These are phyloP conservation scores for Listronotus bonariensis DNA, from an alignment of 1,140 invertebrate species.

Conservation along the genomic window DNA sequence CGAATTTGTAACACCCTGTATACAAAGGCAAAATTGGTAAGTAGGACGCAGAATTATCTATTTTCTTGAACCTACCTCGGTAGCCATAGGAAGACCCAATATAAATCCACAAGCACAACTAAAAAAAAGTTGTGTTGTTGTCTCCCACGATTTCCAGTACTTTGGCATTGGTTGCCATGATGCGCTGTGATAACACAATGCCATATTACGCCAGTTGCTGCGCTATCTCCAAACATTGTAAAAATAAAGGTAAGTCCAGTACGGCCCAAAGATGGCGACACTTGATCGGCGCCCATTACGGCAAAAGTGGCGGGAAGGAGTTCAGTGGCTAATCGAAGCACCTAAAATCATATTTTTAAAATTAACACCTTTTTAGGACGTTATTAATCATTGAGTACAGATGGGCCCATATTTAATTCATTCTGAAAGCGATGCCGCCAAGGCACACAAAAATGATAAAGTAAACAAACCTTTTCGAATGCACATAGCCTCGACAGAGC, in stretches of 20 bases:
- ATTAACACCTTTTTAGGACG: no score
- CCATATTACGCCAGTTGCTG: constrained; percentile 71
- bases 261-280: constrained; percentile 86
- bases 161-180: constrained; percentile 76
- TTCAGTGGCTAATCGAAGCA: constrained; percentile 79
- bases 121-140: constrained; percentile 85
- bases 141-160: constrained; percentile 76
- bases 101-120: constrained; percentile 82
- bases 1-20: no score
- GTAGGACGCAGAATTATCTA: no score
- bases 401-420: no score
- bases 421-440: no score
- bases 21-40: no score
- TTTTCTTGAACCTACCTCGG: constrained; percentile 70
- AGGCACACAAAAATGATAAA: no score
- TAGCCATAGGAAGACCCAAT: constrained; percentile 85
- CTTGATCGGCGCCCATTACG: constrained; percentile 67
- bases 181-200: constrained; percentile 80
- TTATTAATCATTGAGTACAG: no score
- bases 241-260: constrained; percentile 83
- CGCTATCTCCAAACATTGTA: constrained; percentile 82
- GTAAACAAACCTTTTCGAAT: no score
- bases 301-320: constrained; percentile 82
- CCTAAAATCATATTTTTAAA: constrained; percentile 57
- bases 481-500: no score